phyloP scores from a whole-genome alignment of 2,797 vertebrate species.

The Anableps anableps region DNA sequence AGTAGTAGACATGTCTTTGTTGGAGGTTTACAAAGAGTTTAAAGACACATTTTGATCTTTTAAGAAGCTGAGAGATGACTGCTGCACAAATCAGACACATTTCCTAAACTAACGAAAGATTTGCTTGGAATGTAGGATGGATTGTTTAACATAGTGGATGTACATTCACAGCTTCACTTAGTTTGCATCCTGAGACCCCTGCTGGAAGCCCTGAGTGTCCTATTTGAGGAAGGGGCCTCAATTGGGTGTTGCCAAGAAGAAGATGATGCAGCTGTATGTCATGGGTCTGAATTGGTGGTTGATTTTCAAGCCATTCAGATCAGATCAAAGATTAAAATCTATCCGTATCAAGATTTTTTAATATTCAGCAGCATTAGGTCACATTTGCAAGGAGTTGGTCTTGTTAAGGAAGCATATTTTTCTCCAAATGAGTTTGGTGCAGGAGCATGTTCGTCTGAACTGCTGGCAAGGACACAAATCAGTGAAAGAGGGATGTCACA shows the following conservation, averaged over 20 bases:
- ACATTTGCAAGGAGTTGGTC: neutral
- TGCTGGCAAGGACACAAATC: conserved; percentile 24
- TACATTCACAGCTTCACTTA: conserved; percentile 11
- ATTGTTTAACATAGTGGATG: neutral
- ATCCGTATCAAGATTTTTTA: neutral
- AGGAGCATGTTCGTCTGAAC: neutral
- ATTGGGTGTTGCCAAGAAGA: conserved; percentile 34
- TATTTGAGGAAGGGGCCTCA: conserved; percentile 11
- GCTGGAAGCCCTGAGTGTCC: neutral
- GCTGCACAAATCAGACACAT: conserved; percentile 7
- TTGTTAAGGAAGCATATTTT: neutral
- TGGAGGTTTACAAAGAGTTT: neutral
- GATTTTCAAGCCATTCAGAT: conserved; percentile 16
- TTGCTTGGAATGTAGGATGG: neutral
- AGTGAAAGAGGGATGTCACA: neutral
- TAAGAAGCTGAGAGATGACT: conserved; percentile 28
- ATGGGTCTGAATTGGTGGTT: conserved; percentile 22
- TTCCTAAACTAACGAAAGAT: conserved; percentile 15
- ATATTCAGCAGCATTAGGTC: neutral
- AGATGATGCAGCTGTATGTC: conserved; percentile 63
- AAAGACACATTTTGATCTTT: neutral
- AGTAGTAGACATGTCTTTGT: neutral
- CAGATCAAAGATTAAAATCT: conserved; percentile 2
- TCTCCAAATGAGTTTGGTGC: conserved; percentile 6
- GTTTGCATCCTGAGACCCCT: neutral